Evolutionary conservation across 2,888 invertebrate species (phyloP).

Genomic region (Stictocephala bisonia): DNA sequence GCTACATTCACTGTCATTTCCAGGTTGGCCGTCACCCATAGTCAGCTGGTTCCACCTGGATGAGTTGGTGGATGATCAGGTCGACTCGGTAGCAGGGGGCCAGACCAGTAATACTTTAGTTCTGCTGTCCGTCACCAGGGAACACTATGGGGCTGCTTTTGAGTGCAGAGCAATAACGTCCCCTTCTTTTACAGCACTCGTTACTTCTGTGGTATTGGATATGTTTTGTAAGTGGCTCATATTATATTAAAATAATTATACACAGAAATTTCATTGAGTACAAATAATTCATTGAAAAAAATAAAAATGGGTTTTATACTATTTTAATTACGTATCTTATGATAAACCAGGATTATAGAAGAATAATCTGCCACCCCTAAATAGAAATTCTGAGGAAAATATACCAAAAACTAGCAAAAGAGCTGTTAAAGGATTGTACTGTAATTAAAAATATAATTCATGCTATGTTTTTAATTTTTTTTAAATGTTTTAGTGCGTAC

Average conservation of each 20-base stretch:
- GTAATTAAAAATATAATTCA: too few species aligned
- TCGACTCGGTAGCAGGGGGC: background rate
- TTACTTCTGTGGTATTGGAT: slow-evolving; percentile 23
- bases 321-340: too few species aligned
- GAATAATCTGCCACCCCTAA: too few species aligned
- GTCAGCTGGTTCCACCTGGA: slow-evolving; percentile 36
- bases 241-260: background rate
- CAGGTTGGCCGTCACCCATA: slow-evolving; percentile 29
- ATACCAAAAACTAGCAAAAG: too few species aligned
- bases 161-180: slow-evolving; percentile 32
- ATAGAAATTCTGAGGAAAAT: too few species aligned
- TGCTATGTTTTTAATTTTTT: too few species aligned
- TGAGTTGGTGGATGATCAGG: slow-evolving; percentile 9
- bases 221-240: slow-evolving; percentile 61
- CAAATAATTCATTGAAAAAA: too few species aligned
- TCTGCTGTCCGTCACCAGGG: slow-evolving; percentile 33
- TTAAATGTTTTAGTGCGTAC: too few species aligned
- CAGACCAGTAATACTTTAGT: slow-evolving; percentile 35
- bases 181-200: slow-evolving; percentile 16
- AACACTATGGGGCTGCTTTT: slow-evolving; percentile 17
- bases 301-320: too few species aligned
- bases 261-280: background rate
- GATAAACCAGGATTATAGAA: too few species aligned
- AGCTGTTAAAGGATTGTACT: too few species aligned
- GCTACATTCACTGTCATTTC: background rate